Conservation (phyloP, 1,140 invertebrate genomes). For the Lordiphosa mommai region DNA sequence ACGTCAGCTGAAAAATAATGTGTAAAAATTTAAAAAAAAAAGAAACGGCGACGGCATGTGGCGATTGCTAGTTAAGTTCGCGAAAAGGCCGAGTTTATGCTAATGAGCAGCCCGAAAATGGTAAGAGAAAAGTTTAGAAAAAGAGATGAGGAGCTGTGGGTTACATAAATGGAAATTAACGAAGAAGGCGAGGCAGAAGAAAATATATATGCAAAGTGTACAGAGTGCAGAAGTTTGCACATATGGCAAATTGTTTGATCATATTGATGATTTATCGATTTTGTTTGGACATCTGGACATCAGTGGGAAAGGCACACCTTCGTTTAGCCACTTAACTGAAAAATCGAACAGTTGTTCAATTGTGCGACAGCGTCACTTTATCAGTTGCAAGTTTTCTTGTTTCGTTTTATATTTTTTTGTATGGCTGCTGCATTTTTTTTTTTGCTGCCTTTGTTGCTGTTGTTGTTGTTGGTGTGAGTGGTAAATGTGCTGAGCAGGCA, state of each 20-base stretch:
- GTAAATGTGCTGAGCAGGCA: conserved; percentile 55
- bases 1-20: conserved; percentile 32
- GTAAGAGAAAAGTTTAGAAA: conserved; percentile 3
- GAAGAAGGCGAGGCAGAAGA: not conserved
- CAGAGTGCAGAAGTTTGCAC: no score
- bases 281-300: no score
- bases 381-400: conserved; percentile 15
- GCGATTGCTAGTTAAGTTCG: conserved; percentile 6
- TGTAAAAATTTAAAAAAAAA: conserved; percentile 13
- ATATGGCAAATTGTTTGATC: no score
- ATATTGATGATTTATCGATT: no score
- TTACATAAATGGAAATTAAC: not conserved
- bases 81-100: conserved; percentile 17
- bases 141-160: conserved; percentile 2
- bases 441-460: not conserved
- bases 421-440: not conserved
- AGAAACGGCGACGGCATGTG: conserved; percentile 17
- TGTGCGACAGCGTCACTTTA: not conserved
- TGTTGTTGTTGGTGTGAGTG: conserved; percentile 14
- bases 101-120: conserved; percentile 22
- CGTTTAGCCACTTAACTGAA: conserved; percentile 25
- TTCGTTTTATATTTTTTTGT: conserved; percentile 20
- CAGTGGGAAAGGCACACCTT: conserved; percentile 10
- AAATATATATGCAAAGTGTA: not conserved
- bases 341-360: conserved; percentile 11